phyloP scores from a whole-genome alignment of 1,140 invertebrate species.

The Gonioctena quinquepunctata region DNA sequence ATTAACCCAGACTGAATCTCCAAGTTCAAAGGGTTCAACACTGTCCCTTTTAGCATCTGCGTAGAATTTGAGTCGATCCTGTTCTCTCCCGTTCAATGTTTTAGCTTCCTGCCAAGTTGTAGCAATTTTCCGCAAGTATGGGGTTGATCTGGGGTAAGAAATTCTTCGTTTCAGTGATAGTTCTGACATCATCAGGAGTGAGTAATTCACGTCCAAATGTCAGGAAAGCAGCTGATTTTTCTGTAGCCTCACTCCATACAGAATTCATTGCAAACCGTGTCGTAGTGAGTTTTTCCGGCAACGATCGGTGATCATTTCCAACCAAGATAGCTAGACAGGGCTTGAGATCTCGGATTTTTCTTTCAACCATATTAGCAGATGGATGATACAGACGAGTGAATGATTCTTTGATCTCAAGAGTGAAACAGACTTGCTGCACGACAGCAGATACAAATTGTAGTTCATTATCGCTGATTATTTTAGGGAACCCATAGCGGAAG shows the following conservation, averaged over 20 bases:
- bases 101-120: not conserved
- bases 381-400: constrained; percentile 52
- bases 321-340: constrained; percentile 51
- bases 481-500: constrained; percentile 49
- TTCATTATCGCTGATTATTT: constrained; percentile 52
- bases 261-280: constrained; percentile 46
- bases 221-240: constrained; percentile 48
- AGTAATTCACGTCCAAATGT: constrained; percentile 51
- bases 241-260: constrained; percentile 47
- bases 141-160: constrained; percentile 47
- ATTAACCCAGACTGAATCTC: constrained; percentile 27
- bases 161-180: constrained; percentile 43
- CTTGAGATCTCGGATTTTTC: constrained; percentile 56
- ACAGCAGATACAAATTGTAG: constrained; percentile 48
- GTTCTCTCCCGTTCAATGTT: constrained; percentile 3
- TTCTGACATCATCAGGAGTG: constrained; percentile 28
- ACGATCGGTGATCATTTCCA: constrained; percentile 46
- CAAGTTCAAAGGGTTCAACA: not conserved
- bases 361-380: constrained; percentile 54
- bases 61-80: constrained; percentile 11
- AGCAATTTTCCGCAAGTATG: constrained; percentile 28
- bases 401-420: constrained; percentile 29
- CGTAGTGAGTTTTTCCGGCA: constrained; percentile 43
- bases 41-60: not conserved
- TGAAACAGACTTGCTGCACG: constrained; percentile 37